Evolutionary conservation across 2,888 invertebrate genomes (phyloP), one percentile per base, ranked within the genome.

Genomic region (Eupelmus urozonus): DNA sequence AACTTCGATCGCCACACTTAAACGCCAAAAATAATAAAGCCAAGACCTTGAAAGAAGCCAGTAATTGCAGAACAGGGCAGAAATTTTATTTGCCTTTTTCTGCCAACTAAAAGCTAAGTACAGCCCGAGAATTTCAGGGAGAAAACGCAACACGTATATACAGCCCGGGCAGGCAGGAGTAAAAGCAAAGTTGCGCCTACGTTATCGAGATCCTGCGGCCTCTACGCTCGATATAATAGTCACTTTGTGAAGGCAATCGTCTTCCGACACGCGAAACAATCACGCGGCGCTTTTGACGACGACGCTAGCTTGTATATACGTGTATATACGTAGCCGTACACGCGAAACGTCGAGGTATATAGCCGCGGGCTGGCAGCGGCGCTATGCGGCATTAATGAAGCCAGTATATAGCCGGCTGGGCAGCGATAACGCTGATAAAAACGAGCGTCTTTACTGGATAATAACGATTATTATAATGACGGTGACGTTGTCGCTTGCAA

Each of bases 201-300:
- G 83, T 85, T 88, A 87, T 87, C 87, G 84, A 83, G 83, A 88
- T 88, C 87, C 0, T 34, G 34, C 34, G 3, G 3, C 84, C 82
- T 82, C 85, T 85, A 83, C 85, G 85, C 85, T 87, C 85, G 87
- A 88, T 88, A 87, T 87, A 87, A 87, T 87, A 87, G 87, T 88
- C 87, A 87, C 86, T 85, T 81, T 83, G 86, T 87, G 86, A 87
- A 86, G 86, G 87, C 86, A 87, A 87, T 87, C 85, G 87, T 87
- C 85, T 85, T 85, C 84, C 84, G 84, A 85, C 88, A 88, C 86
- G 88, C 88, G 82, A 88, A 84, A 85, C 83, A 81, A 82, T 81
- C 80, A 77, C 74, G 77, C 71, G 62, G 65, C 42, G 63, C 77
- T 80, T 74, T 67, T 49, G 62, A 65, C 78, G 53, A 74, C 62